Evolutionary conservation across 2,113 vertebrate species (phyloP), one percentile per base, ranked within the genome.

Genomic region (Microcebus jonahi): DNA sequence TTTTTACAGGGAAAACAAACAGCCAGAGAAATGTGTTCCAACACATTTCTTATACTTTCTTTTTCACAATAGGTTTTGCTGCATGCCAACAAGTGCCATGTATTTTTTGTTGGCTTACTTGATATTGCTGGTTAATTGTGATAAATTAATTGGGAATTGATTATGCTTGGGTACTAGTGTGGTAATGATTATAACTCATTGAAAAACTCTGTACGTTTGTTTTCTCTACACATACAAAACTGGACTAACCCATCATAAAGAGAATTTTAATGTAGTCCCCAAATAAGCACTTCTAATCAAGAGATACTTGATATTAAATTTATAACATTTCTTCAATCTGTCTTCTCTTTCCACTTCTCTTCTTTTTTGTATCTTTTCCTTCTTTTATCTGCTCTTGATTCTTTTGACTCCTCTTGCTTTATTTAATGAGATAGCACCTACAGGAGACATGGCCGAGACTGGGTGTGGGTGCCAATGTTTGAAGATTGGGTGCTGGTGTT

Each of bases 71-170:
- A 92, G 20, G 3, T 48, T 88, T 91, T 42, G 2, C 6, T 67
- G 23, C 12, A 61, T 50, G 8, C 48, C 8, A 48, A 48, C 10
- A 81, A 0, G 3, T n/a, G 3, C 1, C 39, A 21, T 17, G 0
- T 6, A 68, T 5, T 8, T 61, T 70, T 87, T 53, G 7, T 29
- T 88, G 79, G 13, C 50, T 50, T 71, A 73, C 23, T 65, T 87
- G 18, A 21, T 79, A 53, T 59, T 90, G 8, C 27, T 81, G 17
- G 13, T 55, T 55, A 80, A 2, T 53, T 85, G 39, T 57, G 25
- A 92, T 36, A 13, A 31, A 18, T 68, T 50, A 84, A 45, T 39
- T 23, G 8, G 11, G 13, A 55, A 27, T 23, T 95, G 25, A 80
- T 61, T 86, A n/a, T 2, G 3, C 15, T 29, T 50, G 20, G 4